phyloP scores from a whole-genome alignment of 53 echinoderm and acorn worm genomes.

The Crossaster papposus region DNA sequence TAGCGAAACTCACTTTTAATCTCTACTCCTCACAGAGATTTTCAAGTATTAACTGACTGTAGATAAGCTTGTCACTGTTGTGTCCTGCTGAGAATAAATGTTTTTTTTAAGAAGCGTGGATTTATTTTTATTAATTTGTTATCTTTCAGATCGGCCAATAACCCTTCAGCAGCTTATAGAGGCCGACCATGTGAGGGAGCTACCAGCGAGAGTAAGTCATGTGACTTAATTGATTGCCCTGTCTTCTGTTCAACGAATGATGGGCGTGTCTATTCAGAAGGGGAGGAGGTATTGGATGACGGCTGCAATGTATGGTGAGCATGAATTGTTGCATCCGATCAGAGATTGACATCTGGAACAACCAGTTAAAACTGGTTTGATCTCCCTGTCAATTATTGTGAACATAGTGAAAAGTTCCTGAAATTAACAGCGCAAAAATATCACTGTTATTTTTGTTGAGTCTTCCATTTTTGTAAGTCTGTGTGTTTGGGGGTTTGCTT shows the following conservation, averaged over 20 bases:
- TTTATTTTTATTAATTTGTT: neutral
- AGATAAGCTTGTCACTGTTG: too few species aligned
- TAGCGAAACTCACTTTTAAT: too few species aligned
- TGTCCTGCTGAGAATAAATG: too few species aligned
- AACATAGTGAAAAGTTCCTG: too few species aligned
- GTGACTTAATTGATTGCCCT: constrained; percentile 65
- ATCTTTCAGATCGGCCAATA: constrained; percentile 70
- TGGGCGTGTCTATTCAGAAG: constrained; percentile 50
- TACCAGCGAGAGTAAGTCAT: constrained; percentile 51
- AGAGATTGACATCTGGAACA: too few species aligned
- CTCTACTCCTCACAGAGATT: too few species aligned
- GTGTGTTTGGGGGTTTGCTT: neutral
- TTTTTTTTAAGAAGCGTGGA: too few species aligned
- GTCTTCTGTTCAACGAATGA: constrained; percentile 63
- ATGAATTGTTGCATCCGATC: neutral
- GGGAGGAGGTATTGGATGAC: constrained; percentile 61
- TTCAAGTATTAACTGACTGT: too few species aligned
- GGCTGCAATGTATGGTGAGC: constrained; percentile 70
- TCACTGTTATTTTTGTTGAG: neutral
- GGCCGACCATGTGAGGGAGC: constrained; percentile 66
- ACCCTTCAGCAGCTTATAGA: constrained; percentile 69
- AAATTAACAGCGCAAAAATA: neutral
- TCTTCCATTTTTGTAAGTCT: neutral
- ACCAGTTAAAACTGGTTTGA: too few species aligned
- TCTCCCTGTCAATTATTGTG: too few species aligned